phyloP scores from a whole-genome alignment of 1,140 invertebrate species.

The Sitodiplosis mosellana region DNA sequence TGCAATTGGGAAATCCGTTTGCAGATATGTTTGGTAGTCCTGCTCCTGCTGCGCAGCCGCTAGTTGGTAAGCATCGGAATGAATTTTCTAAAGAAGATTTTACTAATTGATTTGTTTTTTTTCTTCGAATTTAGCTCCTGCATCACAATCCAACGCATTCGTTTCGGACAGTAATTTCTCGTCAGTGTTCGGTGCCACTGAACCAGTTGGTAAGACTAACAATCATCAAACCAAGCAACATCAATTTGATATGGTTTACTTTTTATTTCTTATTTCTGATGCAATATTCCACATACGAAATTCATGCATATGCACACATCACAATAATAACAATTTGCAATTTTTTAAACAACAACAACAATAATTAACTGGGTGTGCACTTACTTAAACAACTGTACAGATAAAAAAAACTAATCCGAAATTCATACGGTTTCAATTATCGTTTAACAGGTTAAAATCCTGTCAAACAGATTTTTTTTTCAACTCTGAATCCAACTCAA shows the following conservation, averaged over 20 bases:
- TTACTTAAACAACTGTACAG: no score
- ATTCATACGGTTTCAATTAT: no score
- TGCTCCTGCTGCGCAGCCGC: constrained; percentile 20
- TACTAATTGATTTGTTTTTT: constrained; percentile 14
- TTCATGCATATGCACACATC: no score
- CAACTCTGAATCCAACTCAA: no score
- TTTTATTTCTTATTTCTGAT: background rate
- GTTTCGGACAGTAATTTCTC: constrained; percentile 71
- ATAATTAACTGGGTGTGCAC: no score
- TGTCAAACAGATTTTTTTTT: no score
- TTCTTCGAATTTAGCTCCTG: constrained; percentile 26
- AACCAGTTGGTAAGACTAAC: constrained; percentile 44
- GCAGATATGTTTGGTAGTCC: constrained; percentile 60
- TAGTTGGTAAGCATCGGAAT: constrained; percentile 10
- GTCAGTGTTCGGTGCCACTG: constrained; percentile 61
- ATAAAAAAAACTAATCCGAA: no score
- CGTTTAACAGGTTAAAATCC: no score
- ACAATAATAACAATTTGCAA: no score
- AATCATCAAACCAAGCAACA: background rate
- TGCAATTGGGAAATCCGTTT: constrained; percentile 81
- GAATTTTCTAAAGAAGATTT: background rate
- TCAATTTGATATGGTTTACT: background rate
- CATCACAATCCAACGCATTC: constrained; percentile 49
- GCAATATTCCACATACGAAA: no score
- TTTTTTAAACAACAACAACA: no score